Evolutionary conservation across 2,113 vertebrate genomes (phyloP).

Genomic region (Tangachromis dhanisi): DNA sequence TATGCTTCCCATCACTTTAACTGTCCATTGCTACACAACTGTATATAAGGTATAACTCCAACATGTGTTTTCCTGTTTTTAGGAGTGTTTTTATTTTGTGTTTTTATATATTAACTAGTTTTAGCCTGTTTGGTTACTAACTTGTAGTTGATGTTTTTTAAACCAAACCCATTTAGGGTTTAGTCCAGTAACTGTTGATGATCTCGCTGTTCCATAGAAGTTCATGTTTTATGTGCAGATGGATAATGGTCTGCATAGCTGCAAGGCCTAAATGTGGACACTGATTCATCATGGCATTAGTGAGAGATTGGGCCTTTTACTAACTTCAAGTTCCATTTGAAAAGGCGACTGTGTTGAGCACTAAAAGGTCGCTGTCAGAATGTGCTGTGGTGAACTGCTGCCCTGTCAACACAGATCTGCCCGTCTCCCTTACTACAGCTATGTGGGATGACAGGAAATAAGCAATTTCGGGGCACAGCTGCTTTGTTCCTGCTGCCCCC

Average conservation of each 20-base stretch:
- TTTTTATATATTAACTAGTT: neutral
- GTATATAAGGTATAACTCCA: neutral
- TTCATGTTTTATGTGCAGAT: neutral
- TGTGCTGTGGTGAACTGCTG: neutral
- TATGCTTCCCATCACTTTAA: neutral
- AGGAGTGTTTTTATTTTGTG: neutral
- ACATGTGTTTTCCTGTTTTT: neutral
- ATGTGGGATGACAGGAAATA: conserved; percentile 21
- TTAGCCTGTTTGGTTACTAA: neutral
- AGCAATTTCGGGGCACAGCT: neutral
- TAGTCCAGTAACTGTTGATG: neutral
- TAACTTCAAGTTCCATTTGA: neutral
- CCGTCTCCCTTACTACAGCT: neutral
- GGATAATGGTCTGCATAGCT: neutral
- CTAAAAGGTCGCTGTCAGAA: conserved; percentile 40
- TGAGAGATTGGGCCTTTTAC: neutral
- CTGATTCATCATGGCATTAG: conserved; percentile 1
- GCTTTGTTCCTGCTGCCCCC: neutral
- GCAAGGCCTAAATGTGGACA: neutral
- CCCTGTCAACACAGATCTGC: conserved; percentile 23
- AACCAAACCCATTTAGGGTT: neutral
- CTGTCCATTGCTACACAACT: neutral
- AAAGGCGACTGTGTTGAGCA: neutral
- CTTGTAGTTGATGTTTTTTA: neutral
- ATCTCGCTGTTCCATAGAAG: neutral